These are phyloP conservation scores for Thymelicus sylvestris DNA, from an alignment of 2,888 invertebrate genomes.

Conservation along the genomic window DNA sequence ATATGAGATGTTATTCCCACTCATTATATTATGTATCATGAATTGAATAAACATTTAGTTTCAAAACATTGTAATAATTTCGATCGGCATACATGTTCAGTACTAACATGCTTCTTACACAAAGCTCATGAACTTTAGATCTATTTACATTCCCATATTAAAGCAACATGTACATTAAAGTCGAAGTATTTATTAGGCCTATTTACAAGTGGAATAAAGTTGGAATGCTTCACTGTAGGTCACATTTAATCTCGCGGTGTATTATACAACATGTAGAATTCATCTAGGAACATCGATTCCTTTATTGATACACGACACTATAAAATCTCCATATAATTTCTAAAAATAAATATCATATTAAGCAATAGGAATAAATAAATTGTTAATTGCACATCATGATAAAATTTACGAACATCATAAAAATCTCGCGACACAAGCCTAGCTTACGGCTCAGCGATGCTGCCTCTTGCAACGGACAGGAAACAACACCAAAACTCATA, in stretches of 20 bases:
- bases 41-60: constrained; percentile 71
- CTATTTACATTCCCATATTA: constrained; percentile 77
- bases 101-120: constrained; percentile 63
- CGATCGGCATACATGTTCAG: constrained; percentile 68
- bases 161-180: constrained; percentile 77
- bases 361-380: constrained; percentile 80
- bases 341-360: constrained; percentile 82
- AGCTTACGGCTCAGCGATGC: constrained; percentile 60
- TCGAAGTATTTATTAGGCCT: constrained; percentile 79
- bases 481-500: constrained; percentile 48
- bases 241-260: constrained; percentile 69
- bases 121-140: constrained; percentile 70
- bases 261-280: constrained; percentile 71
- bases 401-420: constrained; percentile 74
- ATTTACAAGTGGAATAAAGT: constrained; percentile 83
- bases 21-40: constrained; percentile 67
- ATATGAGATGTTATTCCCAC: constrained; percentile 84
- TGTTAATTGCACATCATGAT: constrained; percentile 79
- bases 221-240: constrained; percentile 81
- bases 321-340: constrained; percentile 72
- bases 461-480: constrained; percentile 60
- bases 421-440: constrained; percentile 62
- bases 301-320: constrained; percentile 62
- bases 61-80: constrained; percentile 68
- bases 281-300: constrained; percentile 80